Base-by-base conservation (phyloP, 2,113 vertebrate genomes). In the Coregonus clupeaformis region DNA sequence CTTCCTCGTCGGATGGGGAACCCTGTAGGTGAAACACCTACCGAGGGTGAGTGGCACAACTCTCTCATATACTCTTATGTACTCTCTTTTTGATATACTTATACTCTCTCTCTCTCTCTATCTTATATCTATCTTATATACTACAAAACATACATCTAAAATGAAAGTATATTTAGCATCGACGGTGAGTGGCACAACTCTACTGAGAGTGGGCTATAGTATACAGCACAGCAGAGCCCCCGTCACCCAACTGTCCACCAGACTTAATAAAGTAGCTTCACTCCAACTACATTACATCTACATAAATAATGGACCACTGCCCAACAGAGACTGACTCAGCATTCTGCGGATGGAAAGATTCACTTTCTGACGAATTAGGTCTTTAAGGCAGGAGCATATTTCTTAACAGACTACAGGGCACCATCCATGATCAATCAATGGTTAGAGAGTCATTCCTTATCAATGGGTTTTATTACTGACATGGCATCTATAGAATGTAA, bases 1-100 rank as follows among this genome's bases (percentile, higher is more conserved):
- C 84, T 81, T 86, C 87, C 81, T 89, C 84, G 74, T 87, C 81
- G 80, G 80, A 80, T 71, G 84, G 85, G 72, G 73, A 90, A 80
- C 84, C 85, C 89, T 90, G 87, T 76, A 77, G 86, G 86, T 89
- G 79, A 91, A 85, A 88, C 82, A 84, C 85, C 87, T 86, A 82
- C 89, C 77, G 63, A 80, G 83, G 85, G 76, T 86, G 77, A 92
- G 76, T 85, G 78, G 80, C 78, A 80, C 49, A 72, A 75, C 73
- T 84, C 73, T 84, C 69, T 69, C 36, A 42, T 42, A 42, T 42
- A 42, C 9, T 42, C 36, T 11, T 3, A 42, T 42, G 2, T 42
- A 42, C 36, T 42, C 36, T 42, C 9, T 42, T 42, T 42, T 42
- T 42, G 36, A 42, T 42, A 42, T 14, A 52, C 49, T 16, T 52